A percentile compares a stretch with the other conserved stretches of the same genome.
Conservation (phyloP, 2,888 invertebrate genomes). For the Tyria jacobaeae region DNA sequence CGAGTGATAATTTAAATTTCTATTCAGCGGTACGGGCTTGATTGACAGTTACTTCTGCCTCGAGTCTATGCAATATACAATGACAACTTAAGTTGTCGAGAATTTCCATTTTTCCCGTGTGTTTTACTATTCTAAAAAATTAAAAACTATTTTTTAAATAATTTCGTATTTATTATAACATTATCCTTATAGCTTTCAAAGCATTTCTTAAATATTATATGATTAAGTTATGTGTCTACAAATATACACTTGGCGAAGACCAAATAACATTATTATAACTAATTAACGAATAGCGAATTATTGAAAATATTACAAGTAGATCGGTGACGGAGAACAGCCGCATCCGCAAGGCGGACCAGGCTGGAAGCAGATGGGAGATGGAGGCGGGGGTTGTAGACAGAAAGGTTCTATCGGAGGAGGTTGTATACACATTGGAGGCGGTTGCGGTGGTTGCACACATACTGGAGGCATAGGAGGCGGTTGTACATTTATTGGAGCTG, state of each 20-base stretch:
- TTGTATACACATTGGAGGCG: slow-evolving; percentile 68
- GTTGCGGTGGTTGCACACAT: slow-evolving; percentile 71
- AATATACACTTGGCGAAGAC: neutral
- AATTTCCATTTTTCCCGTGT: neutral
- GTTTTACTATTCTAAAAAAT: too few species aligned
- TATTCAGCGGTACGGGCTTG: too few species aligned
- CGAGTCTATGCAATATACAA: too few species aligned
- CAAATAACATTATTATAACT: slow-evolving; percentile 24
- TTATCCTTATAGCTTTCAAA: neutral
- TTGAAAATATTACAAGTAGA: slow-evolving; percentile 53
- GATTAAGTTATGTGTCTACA: neutral
- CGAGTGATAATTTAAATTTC: too few species aligned
- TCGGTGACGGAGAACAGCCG: slow-evolving; percentile 43
- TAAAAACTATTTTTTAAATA: neutral
- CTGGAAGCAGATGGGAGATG: slow-evolving; percentile 62
- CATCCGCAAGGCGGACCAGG: slow-evolving; percentile 49
- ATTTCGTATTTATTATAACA: slow-evolving; percentile 6
- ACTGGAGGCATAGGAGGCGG: slow-evolving; percentile 72
- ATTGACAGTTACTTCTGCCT: too few species aligned
- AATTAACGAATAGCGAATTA: slow-evolving; percentile 30
- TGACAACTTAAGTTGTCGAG: too few species aligned
- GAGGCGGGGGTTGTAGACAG: slow-evolving; percentile 66
- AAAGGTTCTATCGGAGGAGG: slow-evolving; percentile 72
- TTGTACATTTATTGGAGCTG: slow-evolving; percentile 69
- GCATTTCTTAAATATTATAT: neutral